A percentile compares a stretch with the other conserved stretches of the same genome.
phyloP scores from a whole-genome alignment of 2,888 invertebrate genomes.

The Silvanus unidentatus region DNA sequence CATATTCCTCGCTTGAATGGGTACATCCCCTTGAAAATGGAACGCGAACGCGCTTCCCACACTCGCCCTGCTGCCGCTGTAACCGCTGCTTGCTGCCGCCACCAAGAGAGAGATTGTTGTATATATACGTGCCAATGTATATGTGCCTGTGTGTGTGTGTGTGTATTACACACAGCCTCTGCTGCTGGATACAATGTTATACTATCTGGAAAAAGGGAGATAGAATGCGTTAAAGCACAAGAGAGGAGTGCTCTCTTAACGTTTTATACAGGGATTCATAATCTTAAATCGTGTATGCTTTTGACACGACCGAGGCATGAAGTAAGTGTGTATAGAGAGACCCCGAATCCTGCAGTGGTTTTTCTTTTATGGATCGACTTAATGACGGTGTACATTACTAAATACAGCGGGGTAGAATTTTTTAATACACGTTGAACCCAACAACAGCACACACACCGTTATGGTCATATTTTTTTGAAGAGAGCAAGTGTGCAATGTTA shows the following conservation, averaged over 20 bases:
- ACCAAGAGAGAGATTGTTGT: no score
- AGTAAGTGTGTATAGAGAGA: not conserved
- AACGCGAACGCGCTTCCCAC: no score
- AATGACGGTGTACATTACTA: conserved; percentile 22
- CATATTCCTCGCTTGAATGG: no score
- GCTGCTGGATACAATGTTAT: conserved; percentile 1
- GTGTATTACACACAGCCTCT: not conserved
- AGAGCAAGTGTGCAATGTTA: no score
- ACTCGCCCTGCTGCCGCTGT: no score
- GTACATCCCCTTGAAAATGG: no score
- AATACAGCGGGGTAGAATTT: conserved; percentile 13
- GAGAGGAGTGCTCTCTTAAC: conserved; percentile 12
- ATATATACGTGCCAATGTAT: no score
- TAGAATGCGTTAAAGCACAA: conserved; percentile 26
- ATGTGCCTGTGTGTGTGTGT: no score
- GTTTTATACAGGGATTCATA: conserved; percentile 19
- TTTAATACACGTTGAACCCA: no score
- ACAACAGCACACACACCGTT: no score
- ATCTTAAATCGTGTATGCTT: conserved; percentile 35
- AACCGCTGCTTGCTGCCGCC: no score
- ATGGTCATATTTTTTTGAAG: no score
- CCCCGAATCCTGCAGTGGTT: conserved; percentile 14
- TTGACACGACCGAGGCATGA: conserved; percentile 24
- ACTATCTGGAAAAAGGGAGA: conserved; percentile 15
- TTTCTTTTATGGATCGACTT: conserved; percentile 23